Percentiles rank a stretch among this genome's conserved stretches.
Conservation (phyloP, 2,797 vertebrate genomes). For the Lithobates pipiens region DNA sequence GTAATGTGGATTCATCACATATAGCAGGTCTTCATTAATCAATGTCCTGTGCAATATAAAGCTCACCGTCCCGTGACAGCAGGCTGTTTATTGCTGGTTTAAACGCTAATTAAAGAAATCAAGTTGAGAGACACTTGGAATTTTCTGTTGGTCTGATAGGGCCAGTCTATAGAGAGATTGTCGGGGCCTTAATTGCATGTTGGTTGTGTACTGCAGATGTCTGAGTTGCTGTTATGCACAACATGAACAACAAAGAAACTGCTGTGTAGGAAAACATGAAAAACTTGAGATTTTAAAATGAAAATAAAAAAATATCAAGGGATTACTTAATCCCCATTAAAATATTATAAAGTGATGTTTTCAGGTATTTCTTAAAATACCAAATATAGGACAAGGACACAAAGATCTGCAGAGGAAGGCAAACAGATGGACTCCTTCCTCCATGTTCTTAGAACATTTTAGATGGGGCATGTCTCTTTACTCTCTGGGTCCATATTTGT, state of each 20-base stretch:
- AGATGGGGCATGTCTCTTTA: too few species aligned
- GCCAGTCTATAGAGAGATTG: slow-evolving; percentile 43
- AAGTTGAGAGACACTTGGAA: slow-evolving; percentile 49
- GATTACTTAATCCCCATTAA: too few species aligned
- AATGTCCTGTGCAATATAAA: slow-evolving; percentile 57
- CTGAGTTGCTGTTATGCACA: background rate
- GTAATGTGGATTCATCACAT: slow-evolving; percentile 38
- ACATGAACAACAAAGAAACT: background rate
- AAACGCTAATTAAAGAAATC: slow-evolving; percentile 56
- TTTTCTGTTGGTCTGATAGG: slow-evolving; percentile 39
- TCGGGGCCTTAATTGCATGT: slow-evolving; percentile 52
- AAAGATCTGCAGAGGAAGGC: too few species aligned
- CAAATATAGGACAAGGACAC: background rate
- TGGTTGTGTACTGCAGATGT: slow-evolving; percentile 3
- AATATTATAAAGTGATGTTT: too few species aligned
- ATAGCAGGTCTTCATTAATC: slow-evolving; percentile 55
- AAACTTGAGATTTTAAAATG: too few species aligned
- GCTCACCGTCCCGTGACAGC: slow-evolving; percentile 50
- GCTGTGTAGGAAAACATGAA: background rate
- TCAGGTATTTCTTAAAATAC: background rate
- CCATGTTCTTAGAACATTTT: too few species aligned
- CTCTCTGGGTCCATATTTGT: too few species aligned
- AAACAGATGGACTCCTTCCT: too few species aligned
- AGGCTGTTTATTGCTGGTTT: slow-evolving; percentile 57
- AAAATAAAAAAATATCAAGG: too few species aligned